Conservation (phyloP, 2,888 invertebrate species). For the Pristionchus japonicus region DNA sequence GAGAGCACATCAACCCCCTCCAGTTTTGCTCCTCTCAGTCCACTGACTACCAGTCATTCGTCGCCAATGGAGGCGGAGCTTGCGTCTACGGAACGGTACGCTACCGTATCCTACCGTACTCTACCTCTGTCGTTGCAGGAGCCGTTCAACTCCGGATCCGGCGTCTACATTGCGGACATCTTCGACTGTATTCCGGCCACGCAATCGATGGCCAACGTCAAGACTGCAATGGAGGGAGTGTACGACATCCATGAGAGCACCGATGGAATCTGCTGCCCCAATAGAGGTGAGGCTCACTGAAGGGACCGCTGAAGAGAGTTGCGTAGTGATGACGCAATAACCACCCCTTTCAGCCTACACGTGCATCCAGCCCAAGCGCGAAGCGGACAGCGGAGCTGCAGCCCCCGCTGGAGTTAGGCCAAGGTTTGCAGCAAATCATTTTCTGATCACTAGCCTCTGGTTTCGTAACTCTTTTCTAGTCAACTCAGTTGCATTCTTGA, state of each 20-base stretch:
- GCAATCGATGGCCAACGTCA: constrained; percentile 71
- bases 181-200: constrained; percentile 72
- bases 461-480: too few species aligned
- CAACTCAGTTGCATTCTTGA: too few species aligned
- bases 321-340: not conserved
- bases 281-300: too few species aligned
- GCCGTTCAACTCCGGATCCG: constrained; percentile 64
- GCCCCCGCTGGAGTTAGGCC: constrained; percentile 73
- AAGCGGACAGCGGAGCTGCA: constrained; percentile 72
- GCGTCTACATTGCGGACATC: constrained; percentile 72
- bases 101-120: not conserved
- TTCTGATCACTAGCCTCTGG: not conserved
- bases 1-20: constrained; percentile 74
- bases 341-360: constrained; percentile 66
- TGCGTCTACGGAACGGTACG: constrained; percentile 61
- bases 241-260: constrained; percentile 71
- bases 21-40: constrained; percentile 71
- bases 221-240: constrained; percentile 74
- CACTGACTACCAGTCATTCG: constrained; percentile 73
- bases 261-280: constrained; percentile 74
- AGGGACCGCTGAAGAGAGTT: too few species aligned
- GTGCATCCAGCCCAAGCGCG: constrained; percentile 74
- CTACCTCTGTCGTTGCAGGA: constrained; percentile 21
- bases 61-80: constrained; percentile 70
- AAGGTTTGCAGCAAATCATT: not conserved